Evolutionary conservation across 2,113 vertebrate genomes (phyloP).

Genomic region (Oncorhynchus masou): DNA sequence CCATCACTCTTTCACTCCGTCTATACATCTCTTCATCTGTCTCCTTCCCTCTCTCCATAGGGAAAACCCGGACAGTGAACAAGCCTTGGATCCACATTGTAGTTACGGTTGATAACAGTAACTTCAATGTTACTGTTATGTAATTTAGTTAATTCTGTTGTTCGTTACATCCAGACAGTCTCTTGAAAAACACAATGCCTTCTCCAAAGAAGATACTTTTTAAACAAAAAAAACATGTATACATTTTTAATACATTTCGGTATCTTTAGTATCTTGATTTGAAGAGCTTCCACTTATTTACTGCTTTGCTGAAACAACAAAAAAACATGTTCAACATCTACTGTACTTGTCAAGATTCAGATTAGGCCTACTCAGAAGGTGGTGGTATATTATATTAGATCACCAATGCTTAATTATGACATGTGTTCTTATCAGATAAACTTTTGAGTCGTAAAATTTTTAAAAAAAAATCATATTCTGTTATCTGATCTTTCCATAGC

Average conservation of each 20-base stretch:
- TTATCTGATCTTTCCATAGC: not conserved
- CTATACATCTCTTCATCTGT: constrained; percentile 21
- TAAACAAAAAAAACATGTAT: not conserved
- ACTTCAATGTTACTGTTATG: no score
- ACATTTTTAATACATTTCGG: no score
- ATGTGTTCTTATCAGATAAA: no score
- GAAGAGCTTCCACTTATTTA: not conserved
- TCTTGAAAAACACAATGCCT: no score
- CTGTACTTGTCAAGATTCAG: no score
- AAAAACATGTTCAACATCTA: no score
- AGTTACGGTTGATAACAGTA: not conserved
- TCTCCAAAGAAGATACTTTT: no score
- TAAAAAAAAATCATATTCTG: not conserved
- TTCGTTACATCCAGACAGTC: not conserved
- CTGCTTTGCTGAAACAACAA: not conserved
- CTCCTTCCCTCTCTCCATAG: constrained; percentile 23
- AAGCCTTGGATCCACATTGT: constrained; percentile 1
- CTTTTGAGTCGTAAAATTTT: not conserved
- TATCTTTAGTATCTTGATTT: not conserved
- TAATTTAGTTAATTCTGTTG: no score
- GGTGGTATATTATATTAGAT: no score
- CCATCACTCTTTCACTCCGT: not conserved
- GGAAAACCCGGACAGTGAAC: constrained; percentile 9
- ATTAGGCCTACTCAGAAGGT: no score
- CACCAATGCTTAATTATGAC: no score